These are phyloP conservation scores for Dipodomys merriami DNA, from an alignment of 2,113 vertebrate genomes.

Conservation along the genomic window DNA sequence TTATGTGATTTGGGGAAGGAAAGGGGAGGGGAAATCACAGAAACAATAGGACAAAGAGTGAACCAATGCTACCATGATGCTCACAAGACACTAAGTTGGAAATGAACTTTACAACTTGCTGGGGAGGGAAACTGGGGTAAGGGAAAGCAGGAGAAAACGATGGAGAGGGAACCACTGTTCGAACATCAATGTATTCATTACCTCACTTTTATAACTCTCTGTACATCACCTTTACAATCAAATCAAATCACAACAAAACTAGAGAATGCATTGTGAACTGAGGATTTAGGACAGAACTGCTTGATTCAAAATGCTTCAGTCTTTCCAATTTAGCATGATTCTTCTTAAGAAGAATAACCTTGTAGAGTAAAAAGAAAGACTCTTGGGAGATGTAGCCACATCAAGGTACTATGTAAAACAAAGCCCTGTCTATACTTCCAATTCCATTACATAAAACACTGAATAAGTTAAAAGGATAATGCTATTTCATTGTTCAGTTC, in stretches of 20 bases:
- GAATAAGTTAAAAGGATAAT: background rate
- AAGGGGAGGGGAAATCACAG: too few species aligned
- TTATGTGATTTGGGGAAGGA: too few species aligned
- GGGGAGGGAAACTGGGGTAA: too few species aligned
- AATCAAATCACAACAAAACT: background rate
- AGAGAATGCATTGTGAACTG: background rate
- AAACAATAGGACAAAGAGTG: too few species aligned
- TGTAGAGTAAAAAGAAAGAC: background rate
- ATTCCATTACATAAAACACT: background rate
- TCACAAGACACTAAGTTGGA: too few species aligned
- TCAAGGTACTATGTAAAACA: background rate
- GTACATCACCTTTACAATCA: background rate
- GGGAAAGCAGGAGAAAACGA: too few species aligned
- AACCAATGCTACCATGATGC: too few species aligned
- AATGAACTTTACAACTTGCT: too few species aligned
- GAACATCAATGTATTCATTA: too few species aligned
- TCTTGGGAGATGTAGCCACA: background rate
- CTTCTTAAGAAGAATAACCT: background rate
- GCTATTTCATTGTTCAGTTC: background rate
- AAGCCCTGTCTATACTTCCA: background rate
- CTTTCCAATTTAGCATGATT: background rate
- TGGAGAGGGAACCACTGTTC: too few species aligned
- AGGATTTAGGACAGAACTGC: background rate
- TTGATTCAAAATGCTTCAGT: background rate
- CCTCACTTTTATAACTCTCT: too few species aligned